Evolutionary conservation across 1,140 invertebrate species (phyloP), one percentile per base, ranked within the genome.

Genomic region (Gryon sp.): DNA sequence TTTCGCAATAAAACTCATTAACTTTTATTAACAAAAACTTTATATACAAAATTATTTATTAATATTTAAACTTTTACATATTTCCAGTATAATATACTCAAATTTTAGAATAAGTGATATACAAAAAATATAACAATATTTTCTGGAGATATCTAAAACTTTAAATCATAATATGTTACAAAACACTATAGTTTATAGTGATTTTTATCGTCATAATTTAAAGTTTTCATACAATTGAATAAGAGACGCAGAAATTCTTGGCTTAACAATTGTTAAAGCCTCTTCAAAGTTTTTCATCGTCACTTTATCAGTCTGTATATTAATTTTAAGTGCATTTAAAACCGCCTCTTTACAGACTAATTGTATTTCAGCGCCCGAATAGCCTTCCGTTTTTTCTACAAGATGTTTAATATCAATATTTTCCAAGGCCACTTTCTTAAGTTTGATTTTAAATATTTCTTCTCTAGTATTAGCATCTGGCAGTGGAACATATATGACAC

Each of bases 331-430:
- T 6, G 95, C 94, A 83, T 90, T 90, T 81, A 97, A 89, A 0
- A 93, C 96, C 9, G 96, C 96, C 90, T 97, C 95, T 66, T 96
- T 92, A 82, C 96, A 97, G 4, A 98, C 90, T 1, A 95, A 94
- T 76, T 94, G 92, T 2, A 97, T 92, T 91, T 98, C 96, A 2
- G 96, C 96, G 1, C 96, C 96, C 0, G 96, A 97, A 89, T 96
- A 97, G 11, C 92, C 91, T 19, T 93, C 89, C 1, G 95, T 97
- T 40, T 79, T 79, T 0, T 88, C 65, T 0, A 94, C 93, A 46
- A 98, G 84, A 26, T 89, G 79, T 1, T 92, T 86, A 15, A 95
- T 77, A 68, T 90, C 79, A 2, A 97, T 91, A 84, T 93, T 90
- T 30, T 87, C 82, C 14, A 93, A 76, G 2, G 92, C 91, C 90